Evolutionary conservation across 2,113 vertebrate species (phyloP).

Genomic region (Nesogale talazaci): DNA sequence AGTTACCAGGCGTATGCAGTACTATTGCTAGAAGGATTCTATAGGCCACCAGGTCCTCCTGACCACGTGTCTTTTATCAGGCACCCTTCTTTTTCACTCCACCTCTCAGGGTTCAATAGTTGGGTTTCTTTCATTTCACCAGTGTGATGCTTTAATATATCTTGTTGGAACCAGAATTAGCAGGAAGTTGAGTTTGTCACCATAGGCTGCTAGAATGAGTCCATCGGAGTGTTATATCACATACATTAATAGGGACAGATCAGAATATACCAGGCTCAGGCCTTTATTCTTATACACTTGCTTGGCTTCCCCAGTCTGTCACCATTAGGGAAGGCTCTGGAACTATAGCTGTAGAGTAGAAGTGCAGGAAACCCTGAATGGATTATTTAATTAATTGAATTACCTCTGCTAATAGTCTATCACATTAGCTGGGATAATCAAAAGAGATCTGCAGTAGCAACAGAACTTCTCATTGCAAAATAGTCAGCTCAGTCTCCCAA

Average conservation of each 20-base stretch:
- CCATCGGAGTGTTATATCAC: slow-evolving; percentile 1
- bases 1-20: not conserved
- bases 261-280: not conserved
- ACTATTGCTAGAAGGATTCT: not conserved
- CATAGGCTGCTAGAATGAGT: slow-evolving; percentile 4
- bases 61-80: not conserved
- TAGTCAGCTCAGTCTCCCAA: not conserved
- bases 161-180: slow-evolving; percentile 7
- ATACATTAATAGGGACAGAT: slow-evolving; percentile 22
- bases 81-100: not conserved
- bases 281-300: not conserved
- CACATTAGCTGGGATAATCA: slow-evolving; percentile 45
- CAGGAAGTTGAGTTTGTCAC: slow-evolving; percentile 4
- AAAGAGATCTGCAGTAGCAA: slow-evolving; percentile 25
- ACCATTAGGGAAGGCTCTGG: slow-evolving; percentile 40
- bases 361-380: slow-evolving; percentile 50
- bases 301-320: not conserved
- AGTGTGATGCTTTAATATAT: slow-evolving; percentile 50
- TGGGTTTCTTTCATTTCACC: slow-evolving; percentile 28
- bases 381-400: slow-evolving; percentile 60
- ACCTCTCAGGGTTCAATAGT: not conserved
- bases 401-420: slow-evolving; percentile 48
- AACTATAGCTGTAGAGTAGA: slow-evolving; percentile 3
- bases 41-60: not conserved
- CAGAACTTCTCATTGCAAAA: slow-evolving; percentile 14